Conservation (phyloP, 92 coral and sea anemone genomes). For the Hydrozoanthus gracilis region DNA sequence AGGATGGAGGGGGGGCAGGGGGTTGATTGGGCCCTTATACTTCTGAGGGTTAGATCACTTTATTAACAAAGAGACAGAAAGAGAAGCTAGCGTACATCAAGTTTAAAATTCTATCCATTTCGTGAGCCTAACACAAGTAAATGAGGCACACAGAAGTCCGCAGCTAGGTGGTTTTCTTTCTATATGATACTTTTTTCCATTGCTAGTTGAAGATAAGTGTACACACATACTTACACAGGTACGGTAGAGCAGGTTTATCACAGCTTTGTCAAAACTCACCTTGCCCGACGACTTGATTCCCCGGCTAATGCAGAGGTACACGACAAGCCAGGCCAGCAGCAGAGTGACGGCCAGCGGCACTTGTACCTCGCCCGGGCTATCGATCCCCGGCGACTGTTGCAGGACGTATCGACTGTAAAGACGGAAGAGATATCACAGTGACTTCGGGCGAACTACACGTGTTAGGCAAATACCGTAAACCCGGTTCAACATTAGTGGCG, state of each 20-base stretch:
- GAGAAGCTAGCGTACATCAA: too few species aligned
- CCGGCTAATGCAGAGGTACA: slow-evolving; percentile 72
- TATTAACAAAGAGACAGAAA: too few species aligned
- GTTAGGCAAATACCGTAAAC: background rate
- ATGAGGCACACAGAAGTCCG: too few species aligned
- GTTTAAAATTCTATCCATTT: too few species aligned
- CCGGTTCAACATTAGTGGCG: too few species aligned
- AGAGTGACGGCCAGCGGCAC: slow-evolving; percentile 71
- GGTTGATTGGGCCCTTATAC: too few species aligned
- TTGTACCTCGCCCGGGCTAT: slow-evolving; percentile 71
- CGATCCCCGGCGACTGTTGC: slow-evolving; percentile 68
- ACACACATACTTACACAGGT: too few species aligned
- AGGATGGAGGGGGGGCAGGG: too few species aligned
- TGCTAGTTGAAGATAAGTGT: background rate
- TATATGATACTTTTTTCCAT: background rate
- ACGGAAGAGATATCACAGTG: background rate
- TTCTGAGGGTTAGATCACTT: too few species aligned
- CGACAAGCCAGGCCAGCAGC: slow-evolving; percentile 79
- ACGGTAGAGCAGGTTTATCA: background rate
- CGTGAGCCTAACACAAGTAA: too few species aligned
- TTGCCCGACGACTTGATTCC: slow-evolving; percentile 88
- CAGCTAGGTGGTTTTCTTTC: too few species aligned
- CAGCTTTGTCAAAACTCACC: slow-evolving; percentile 34
- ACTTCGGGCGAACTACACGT: background rate
- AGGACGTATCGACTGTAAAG: slow-evolving; percentile 58